Evolutionary conservation across 2,888 invertebrate genomes (phyloP), one percentile per base, ranked within the genome.

Genomic region (Watsonalla binaria): DNA sequence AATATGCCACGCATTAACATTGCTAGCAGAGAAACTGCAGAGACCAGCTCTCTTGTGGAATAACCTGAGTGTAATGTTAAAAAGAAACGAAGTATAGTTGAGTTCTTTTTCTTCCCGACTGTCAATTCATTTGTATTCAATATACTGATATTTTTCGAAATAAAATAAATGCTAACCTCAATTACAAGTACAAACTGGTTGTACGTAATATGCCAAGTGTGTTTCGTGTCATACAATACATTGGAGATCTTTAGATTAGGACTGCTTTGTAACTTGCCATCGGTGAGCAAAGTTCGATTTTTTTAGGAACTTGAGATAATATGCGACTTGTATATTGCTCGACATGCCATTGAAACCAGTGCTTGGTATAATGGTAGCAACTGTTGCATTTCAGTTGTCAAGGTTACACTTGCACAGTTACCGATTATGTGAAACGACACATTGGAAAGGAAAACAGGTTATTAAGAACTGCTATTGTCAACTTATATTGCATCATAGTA

Each of bases 301-400:
- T 9, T 37, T 37, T 37, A 37, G 9, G 11, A 42, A 42, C 11
- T 42, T 42, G 42, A 11, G 37, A 49, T 15, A n/a, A 35, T 6
- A 6, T 35, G 35, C 35, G 6, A 35, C 35, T 5, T 35, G 6
- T 7, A 37, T 37, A 7, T 37, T 37, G 37, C 5, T 7, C 37
- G 37, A 37, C 37, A 7, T 37, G 6, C 49, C 37, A 9, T 49
- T 49, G 51, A 13, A 42, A 63, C 57, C 58, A 65, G 72, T 72
- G 24, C 57, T 68, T 60, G 65, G 70, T 69, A 66, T 68, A 69
- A 66, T 11, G 58, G 60, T 54, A 58, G 60, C 53, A 54, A 64
- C 58, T 69, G 56, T 63, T 63, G 60, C 59, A 65, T 62, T 62
- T 63, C 57, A 62, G 58, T 56, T 53, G 53, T 53, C 69, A 73